phyloP scores from a whole-genome alignment of 1,140 invertebrate species.

The Drusus annulatus region DNA sequence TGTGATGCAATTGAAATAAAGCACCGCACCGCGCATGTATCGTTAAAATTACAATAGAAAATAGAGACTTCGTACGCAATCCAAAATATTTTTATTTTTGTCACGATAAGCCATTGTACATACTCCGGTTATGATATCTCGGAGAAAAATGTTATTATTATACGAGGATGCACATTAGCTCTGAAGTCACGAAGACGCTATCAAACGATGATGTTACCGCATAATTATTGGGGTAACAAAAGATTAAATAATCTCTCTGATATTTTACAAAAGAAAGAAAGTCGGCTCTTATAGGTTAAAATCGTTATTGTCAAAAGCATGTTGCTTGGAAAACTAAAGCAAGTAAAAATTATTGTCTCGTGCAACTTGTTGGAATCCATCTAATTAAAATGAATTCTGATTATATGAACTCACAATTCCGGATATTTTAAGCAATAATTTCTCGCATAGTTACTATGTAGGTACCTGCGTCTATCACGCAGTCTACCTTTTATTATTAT shows the following conservation, averaged over 20 bases:
- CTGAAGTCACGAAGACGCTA: constrained; percentile 6
- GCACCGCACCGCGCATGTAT: background rate
- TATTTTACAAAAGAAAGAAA: background rate
- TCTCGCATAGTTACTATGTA: too few species aligned
- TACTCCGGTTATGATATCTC: background rate
- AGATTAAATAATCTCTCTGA: background rate
- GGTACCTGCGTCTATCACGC: too few species aligned
- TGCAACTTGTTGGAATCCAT: too few species aligned
- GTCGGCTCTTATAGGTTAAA: background rate
- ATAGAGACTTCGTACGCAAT: background rate
- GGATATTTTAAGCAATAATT: too few species aligned
- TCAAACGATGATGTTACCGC: background rate
- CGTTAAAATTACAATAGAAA: background rate
- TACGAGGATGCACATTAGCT: background rate
- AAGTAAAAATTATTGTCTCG: too few species aligned
- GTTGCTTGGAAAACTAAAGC: too few species aligned
- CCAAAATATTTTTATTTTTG: background rate
- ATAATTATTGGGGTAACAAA: background rate
- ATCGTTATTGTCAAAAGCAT: too few species aligned
- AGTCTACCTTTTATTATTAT: too few species aligned
- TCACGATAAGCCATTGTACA: constrained; percentile 1
- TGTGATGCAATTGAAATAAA: too few species aligned
- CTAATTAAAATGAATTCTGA: too few species aligned
- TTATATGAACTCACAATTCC: too few species aligned
- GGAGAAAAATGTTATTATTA: too few species aligned